Percentiles rank a stretch among this genome's conserved stretches.
Conservation (phyloP, 2,797 vertebrate genomes). For the Fundulus diaphanus region DNA sequence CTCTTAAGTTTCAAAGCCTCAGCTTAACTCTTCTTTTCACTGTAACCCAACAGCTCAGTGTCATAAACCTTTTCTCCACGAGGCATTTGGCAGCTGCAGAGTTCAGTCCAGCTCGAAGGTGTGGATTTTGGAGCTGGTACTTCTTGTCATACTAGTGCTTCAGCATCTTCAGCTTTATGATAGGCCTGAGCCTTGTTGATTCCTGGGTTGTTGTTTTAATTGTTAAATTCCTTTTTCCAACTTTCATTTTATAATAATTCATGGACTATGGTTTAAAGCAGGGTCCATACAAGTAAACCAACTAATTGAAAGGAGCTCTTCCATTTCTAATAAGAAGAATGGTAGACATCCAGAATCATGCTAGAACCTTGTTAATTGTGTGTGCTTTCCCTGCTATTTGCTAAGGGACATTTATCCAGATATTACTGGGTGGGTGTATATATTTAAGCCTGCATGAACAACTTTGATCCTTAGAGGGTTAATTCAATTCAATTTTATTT, state of each 20-base stretch:
- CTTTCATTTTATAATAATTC: conserved; percentile 1
- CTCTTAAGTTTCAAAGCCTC: too few relatives aligned
- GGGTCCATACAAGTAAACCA: not conserved
- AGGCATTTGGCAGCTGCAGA: too few relatives aligned
- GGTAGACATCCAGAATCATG: not conserved
- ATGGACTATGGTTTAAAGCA: not conserved
- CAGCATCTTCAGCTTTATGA: not conserved
- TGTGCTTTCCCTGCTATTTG: not conserved
- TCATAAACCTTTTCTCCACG: too few relatives aligned
- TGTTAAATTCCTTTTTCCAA: too few relatives aligned
- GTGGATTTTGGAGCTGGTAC: too few relatives aligned
- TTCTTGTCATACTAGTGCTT: not conserved
- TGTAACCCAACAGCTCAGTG: too few relatives aligned
- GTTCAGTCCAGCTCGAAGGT: too few relatives aligned
- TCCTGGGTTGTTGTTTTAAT: not conserved
- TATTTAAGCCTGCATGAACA: not conserved
- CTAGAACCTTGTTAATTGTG: not conserved
- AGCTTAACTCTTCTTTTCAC: too few relatives aligned
- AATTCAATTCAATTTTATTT: too few relatives aligned
- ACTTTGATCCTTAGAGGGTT: not conserved
- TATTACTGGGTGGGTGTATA: not conserved
- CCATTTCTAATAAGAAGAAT: not conserved
- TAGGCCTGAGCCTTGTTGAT: not conserved
- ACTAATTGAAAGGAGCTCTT: not conserved
- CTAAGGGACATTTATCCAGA: not conserved